Evolutionary conservation across 2,888 invertebrate genomes (phyloP), one percentile per base, ranked within the genome.

Genomic region (Drosophila meridiana): DNA sequence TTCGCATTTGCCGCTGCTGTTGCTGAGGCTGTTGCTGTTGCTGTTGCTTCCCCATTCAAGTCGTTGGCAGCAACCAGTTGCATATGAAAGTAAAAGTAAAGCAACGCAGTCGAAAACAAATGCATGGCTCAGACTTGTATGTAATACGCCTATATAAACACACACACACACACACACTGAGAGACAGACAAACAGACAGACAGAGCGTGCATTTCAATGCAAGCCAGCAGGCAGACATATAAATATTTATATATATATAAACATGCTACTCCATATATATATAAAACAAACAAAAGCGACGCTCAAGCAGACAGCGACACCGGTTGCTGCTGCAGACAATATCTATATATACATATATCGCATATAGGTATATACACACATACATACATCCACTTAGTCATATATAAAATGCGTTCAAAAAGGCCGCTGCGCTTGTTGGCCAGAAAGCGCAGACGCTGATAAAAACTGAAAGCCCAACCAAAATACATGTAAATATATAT

Each of bases 21-120:
- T 20, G 43, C 9, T 8, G 42, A 3, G 8, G 42, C 8, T n/a
- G 38, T 40, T 40, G 40, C 40, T 42, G 42, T 38, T 38, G 40
- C 26, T 65, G 66, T 26, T 69, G 80, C 84, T 84, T 84, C 84
- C 87, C 87, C 87, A 74, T 87, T 87, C 73, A 14, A 80, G 73
- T 68, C 65, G 62, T 66, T 57, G 72, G 43, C 78, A 50, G 63
- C 86, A 86, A 86, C 85, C 89, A 87, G 87, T 88, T 90, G 90
- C 87, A 88, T 69, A 89, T 89, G 90, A 88, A 88, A 88, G 87
- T 88, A 88, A 88, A 88, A 88, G 87, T 88, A 82, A 81, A 89
- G 78, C 89, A 89, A 88, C 78, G 68, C 68, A 76, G 78, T 76
- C 74, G 69, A 83, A 82, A 82, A 78, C 80, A 83, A 83, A 83